phyloP scores from a whole-genome alignment of 2,797 vertebrate genomes.

The Poecilia wingei region DNA sequence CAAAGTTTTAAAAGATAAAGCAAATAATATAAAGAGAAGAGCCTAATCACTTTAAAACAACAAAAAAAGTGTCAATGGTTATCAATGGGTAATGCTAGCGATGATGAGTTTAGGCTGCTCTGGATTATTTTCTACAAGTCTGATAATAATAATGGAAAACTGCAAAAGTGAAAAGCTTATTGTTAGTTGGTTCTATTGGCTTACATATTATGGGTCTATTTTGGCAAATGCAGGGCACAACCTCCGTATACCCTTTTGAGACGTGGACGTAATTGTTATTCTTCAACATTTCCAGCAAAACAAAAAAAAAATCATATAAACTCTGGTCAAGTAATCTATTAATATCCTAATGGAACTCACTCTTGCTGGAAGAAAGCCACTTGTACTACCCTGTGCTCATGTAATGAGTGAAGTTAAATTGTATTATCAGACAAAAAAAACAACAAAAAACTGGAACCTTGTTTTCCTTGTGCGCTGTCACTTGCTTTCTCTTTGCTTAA shows the following conservation, averaged over 20 bases:
- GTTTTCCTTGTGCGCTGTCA: constrained; percentile 14
- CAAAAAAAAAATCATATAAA: constrained; percentile 28
- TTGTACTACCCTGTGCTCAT: constrained; percentile 65
- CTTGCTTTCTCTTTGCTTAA: constrained; percentile 1
- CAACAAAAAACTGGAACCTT: constrained; percentile 52
- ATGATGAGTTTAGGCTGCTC: neutral
- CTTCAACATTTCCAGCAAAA: neutral
- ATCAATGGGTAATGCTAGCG: neutral
- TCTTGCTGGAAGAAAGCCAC: constrained; percentile 64
- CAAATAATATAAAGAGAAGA: neutral
- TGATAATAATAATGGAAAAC: neutral
- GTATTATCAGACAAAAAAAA: constrained; percentile 42
- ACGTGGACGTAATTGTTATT: neutral
- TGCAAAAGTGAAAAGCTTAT: neutral
- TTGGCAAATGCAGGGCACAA: neutral
- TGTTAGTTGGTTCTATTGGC: neutral
- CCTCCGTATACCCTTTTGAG: neutral
- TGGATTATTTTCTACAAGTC: neutral
- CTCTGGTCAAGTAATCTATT: constrained; percentile 74
- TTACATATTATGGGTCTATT: neutral
- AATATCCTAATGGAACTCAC: constrained; percentile 76
- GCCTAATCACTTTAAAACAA: neutral
- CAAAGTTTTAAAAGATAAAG: neutral
- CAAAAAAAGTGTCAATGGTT: neutral
- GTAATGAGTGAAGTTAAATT: constrained; percentile 75